Evolutionary conservation across 2,888 invertebrate genomes (phyloP).

Genomic region (Noctua fimbriata): DNA sequence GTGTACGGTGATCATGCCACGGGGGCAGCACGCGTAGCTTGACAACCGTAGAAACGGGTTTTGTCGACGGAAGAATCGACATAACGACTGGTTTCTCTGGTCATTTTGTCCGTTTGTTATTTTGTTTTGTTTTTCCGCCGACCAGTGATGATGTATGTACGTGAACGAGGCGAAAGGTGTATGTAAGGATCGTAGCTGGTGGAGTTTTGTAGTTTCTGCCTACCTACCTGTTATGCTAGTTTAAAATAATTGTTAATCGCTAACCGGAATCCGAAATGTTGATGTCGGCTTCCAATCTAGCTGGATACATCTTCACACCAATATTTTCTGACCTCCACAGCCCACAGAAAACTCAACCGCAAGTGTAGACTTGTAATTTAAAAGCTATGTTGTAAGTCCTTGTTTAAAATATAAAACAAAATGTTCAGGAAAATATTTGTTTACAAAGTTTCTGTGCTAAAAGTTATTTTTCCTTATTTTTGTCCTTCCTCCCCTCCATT

Average conservation of each 20-base stretch:
- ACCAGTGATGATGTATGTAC: no score
- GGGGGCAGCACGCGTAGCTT: no score
- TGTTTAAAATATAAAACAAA: slow-evolving; percentile 2
- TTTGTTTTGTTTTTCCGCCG: no score
- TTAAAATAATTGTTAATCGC: background rate
- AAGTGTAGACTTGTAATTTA: background rate
- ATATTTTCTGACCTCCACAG: background rate
- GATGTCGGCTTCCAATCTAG: background rate
- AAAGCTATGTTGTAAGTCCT: background rate
- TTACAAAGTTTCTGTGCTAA: slow-evolving; percentile 5
- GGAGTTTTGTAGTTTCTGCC: background rate
- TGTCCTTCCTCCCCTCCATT: background rate
- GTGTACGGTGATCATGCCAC: no score
- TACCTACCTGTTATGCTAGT: no score
- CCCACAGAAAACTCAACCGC: background rate
- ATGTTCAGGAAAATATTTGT: slow-evolving; percentile 27
- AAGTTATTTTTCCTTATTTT: slow-evolving; percentile 5
- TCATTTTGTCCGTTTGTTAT: no score
- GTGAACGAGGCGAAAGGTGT: background rate
- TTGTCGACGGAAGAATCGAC: no score
- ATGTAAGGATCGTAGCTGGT: background rate
- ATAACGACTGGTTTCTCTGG: no score
- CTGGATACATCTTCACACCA: background rate
- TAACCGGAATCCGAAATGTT: background rate
- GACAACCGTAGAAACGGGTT: no score